A percentile compares a stretch with the other conserved stretches of the same genome.
phyloP scores from a whole-genome alignment of 2,797 vertebrate species.

The Potorous gilbertii region DNA sequence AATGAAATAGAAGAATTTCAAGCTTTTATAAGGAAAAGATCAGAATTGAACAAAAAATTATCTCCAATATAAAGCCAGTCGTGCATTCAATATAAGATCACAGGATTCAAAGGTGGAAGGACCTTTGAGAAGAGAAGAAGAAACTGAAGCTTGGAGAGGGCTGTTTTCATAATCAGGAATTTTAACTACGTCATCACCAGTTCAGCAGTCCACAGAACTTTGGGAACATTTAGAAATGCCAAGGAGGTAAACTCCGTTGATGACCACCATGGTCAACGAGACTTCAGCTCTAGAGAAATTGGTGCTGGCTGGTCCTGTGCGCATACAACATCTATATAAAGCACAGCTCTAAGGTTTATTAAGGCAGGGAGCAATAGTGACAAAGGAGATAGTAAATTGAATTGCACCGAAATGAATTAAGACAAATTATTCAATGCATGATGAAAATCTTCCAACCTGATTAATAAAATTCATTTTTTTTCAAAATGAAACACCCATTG shows the following conservation, averaged over 20 bases:
- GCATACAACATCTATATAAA: background rate
- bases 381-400: background rate
- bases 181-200: background rate
- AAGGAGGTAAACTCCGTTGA: background rate
- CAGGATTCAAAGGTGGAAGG: background rate
- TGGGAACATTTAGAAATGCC: background rate
- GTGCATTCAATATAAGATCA: background rate
- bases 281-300: background rate
- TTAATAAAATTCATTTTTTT: constrained; percentile 14
- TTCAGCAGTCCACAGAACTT: background rate
- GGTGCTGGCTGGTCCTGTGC: background rate
- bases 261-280: background rate
- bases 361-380: background rate
- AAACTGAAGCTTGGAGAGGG: background rate
- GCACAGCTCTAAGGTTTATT: background rate
- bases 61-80: background rate
- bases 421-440: background rate
- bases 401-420: background rate
- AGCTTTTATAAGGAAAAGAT: too few species aligned
- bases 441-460: background rate
- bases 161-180: background rate
- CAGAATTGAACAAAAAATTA: too few species aligned
- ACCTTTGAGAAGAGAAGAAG: background rate
- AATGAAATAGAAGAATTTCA: too few species aligned
- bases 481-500: background rate